These are phyloP conservation scores for Cryptomyrus ogoouensis DNA, from an alignment of 2,113 vertebrate species.

Conservation along the genomic window DNA sequence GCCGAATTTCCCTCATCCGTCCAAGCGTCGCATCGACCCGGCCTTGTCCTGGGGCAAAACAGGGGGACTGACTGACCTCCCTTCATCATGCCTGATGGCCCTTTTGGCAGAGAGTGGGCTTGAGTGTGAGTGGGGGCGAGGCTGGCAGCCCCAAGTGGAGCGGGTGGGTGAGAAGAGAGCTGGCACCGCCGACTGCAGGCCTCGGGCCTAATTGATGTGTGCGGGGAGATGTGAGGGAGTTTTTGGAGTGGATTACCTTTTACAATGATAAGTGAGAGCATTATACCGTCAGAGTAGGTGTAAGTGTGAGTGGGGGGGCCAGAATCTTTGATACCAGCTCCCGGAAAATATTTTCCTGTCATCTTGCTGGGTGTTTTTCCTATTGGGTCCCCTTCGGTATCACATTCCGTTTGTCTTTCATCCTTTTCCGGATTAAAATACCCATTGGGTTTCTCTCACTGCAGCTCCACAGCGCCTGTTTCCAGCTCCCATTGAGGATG, in stretches of 20 bases:
- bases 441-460: neutral
- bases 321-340: neutral
- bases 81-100: constrained; percentile 7
- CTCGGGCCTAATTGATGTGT: constrained; percentile 11
- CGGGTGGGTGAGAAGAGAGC: neutral
- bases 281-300: constrained; percentile 8
- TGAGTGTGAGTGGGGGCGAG: neutral
- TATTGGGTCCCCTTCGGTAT: neutral
- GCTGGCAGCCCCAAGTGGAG: neutral
- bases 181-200: neutral
- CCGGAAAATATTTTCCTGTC: neutral
- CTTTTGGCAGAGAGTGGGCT: neutral
- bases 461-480: neutral
- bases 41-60: neutral
- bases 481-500: neutral
- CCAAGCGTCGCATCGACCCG: neutral
- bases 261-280: constrained; percentile 15
- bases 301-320: neutral
- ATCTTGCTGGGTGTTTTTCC: neutral
- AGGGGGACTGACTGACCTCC: neutral
- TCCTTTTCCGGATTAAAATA: neutral
- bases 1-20: neutral
- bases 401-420: constrained; percentile 6
- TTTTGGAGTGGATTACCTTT: constrained; percentile 12
- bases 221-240: neutral